phyloP scores from a whole-genome alignment of 2,797 vertebrate genomes.

The Lutjanus campechanus region DNA sequence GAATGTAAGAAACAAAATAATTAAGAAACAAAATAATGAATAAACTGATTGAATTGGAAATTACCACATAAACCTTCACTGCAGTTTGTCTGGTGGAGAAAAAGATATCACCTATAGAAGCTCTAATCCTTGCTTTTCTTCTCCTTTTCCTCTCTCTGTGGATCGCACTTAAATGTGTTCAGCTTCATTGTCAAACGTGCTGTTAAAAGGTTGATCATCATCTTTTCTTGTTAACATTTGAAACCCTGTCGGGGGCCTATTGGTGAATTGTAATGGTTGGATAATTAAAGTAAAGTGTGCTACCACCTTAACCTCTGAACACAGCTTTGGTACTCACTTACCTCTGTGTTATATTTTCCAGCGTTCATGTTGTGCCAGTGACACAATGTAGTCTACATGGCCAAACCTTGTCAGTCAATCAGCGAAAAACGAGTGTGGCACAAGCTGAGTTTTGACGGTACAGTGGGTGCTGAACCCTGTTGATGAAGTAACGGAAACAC shows the following conservation, averaged over 20 bases:
- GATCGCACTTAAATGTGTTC: background rate
- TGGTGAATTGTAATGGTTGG: background rate
- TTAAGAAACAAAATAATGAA: background rate
- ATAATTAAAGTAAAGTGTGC: background rate
- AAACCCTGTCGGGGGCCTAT: background rate
- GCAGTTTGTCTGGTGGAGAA: background rate
- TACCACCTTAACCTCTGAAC: constrained; percentile 9
- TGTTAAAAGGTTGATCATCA: background rate
- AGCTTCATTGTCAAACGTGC: background rate
- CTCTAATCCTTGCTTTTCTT: background rate
- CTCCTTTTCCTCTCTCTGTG: background rate
- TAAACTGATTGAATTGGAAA: background rate
- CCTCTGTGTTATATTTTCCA: background rate
- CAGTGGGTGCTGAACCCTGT: background rate
- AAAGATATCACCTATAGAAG: background rate
- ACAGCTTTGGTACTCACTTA: background rate
- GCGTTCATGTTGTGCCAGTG: no score
- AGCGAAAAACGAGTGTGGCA: no score
- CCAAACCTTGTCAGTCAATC: constrained; percentile 8
- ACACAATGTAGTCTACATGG: background rate
- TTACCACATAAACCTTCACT: background rate
- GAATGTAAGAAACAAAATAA: background rate
- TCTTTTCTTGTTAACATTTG: background rate
- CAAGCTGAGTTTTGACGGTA: background rate
- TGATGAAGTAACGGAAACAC: constrained; percentile 4